phyloP scores from a whole-genome alignment of 2,888 invertebrate genomes.

The Drosophila anomelani region DNA sequence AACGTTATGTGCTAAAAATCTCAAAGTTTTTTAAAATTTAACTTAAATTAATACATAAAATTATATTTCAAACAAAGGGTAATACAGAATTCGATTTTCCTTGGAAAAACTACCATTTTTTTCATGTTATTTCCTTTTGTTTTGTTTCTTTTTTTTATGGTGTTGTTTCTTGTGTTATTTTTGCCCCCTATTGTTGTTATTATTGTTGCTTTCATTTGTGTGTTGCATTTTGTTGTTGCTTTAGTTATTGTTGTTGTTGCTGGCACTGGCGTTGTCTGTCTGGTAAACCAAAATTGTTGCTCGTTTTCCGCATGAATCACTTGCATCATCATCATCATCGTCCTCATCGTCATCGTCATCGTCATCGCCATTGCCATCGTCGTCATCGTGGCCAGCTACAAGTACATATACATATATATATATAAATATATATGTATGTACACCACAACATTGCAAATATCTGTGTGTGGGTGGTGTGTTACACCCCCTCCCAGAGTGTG shows the following conservation, averaged over 20 bases:
- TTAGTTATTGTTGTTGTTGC: slow-evolving; percentile 35
- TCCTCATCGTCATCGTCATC: slow-evolving; percentile 29
- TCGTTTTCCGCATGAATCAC: slow-evolving; percentile 78
- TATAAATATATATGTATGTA: slow-evolving; percentile 39
- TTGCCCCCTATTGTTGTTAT: slow-evolving; percentile 10
- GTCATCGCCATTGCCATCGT: slow-evolving; percentile 33
- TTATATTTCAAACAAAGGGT: not conserved
- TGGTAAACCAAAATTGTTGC: slow-evolving; percentile 79
- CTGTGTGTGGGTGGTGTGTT: slow-evolving; percentile 23
- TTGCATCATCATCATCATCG: slow-evolving; percentile 72
- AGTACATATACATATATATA: slow-evolving; percentile 31
- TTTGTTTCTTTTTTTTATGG: not conserved
- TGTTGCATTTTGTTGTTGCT: slow-evolving; percentile 32
- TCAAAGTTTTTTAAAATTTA: not conserved
- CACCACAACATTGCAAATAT: slow-evolving; percentile 66
- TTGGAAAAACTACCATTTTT: not conserved
- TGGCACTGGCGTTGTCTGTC: slow-evolving; percentile 69
- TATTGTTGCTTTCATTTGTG: slow-evolving; percentile 24
- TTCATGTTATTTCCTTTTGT: slow-evolving; percentile 9
- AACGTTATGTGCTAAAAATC: no score
- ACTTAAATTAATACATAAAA: not conserved
- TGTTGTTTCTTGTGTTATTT: slow-evolving; percentile 6
- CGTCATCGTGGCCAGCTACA: slow-evolving; percentile 20
- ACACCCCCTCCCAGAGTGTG: slow-evolving; percentile 32
- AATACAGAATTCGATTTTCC: not conserved